Evolutionary conservation across 2,113 vertebrate genomes (phyloP).

Genomic region (Glaucidium brasilianum): DNA sequence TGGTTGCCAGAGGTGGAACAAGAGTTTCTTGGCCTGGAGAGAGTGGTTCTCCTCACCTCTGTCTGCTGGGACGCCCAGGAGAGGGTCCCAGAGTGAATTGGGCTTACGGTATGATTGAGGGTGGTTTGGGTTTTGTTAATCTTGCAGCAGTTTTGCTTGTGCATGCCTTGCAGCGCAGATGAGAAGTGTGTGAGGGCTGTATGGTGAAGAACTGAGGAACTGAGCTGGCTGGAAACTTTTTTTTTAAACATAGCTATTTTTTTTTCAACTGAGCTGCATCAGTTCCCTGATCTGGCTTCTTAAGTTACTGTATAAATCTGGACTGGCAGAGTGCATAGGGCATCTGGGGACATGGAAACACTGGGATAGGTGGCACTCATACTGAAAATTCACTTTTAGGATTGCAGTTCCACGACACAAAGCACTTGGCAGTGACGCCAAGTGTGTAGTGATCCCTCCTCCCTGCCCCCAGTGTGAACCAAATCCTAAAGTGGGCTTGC

Average conservation of each 20-base stretch:
- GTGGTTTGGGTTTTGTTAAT: neutral
- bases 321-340: neutral
- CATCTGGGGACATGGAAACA: neutral
- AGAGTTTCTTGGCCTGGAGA: neutral
- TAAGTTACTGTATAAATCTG: neutral
- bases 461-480: neutral
- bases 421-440: neutral
- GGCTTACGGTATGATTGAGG: accelerated
- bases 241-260: neutral
- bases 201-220: neutral
- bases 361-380: neutral
- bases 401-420: neutral
- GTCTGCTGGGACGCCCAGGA: neutral
- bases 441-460: neutral
- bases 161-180: accelerated
- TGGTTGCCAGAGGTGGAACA: neutral
- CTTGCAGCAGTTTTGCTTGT: neutral
- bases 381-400: neutral
- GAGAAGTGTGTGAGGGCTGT: neutral
- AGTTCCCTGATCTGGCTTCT: neutral
- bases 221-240: neutral
- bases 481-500: neutral
- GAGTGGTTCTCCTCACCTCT: neutral
- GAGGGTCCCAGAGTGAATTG: accelerated
- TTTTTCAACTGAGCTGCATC: neutral